A percentile compares a stretch with the other conserved stretches of the same genome.
These are phyloP conservation scores for Himalopsyche anomala DNA, from an alignment of 2,888 invertebrate genomes.

Conservation along the genomic window DNA sequence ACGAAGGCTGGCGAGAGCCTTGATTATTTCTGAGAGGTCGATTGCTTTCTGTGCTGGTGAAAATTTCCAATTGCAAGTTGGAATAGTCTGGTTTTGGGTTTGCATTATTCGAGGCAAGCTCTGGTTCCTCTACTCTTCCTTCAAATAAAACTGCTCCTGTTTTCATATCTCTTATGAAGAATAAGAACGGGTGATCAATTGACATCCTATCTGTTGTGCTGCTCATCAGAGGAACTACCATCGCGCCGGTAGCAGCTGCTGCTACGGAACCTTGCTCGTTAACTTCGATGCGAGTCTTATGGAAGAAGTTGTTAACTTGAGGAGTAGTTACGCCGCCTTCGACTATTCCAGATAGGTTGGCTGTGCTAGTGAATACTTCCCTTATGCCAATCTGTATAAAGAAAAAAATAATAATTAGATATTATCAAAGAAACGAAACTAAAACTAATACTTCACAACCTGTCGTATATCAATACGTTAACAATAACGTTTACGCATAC, in stretches of 20 bases:
- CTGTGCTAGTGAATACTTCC: constrained; percentile 76
- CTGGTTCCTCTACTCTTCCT: constrained; percentile 78
- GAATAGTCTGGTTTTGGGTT: neutral
- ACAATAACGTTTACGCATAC: too few relatives aligned
- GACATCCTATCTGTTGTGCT: constrained; percentile 73
- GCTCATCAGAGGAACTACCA: constrained; percentile 80
- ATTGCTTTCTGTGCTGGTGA: neutral
- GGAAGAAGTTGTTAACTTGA: constrained; percentile 77
- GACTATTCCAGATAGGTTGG: constrained; percentile 79
- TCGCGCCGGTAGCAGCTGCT: constrained; percentile 78
- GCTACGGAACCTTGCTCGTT: constrained; percentile 82
- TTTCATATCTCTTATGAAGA: constrained; percentile 79
- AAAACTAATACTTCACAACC: too few relatives aligned
- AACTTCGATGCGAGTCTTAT: constrained; percentile 81
- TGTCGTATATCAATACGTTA: too few relatives aligned
- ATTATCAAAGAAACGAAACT: neutral
- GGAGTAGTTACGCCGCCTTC: constrained; percentile 69
- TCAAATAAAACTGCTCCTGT: constrained; percentile 79
- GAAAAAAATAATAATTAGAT: constrained; percentile 54
- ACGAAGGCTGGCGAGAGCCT: too few relatives aligned
- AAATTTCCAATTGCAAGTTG: neutral
- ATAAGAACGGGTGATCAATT: constrained; percentile 81
- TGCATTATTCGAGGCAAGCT: constrained; percentile 31
- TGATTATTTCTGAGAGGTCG: neutral
- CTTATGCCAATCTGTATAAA: constrained; percentile 78